These are phyloP conservation scores for Carapus acus DNA, from an alignment of 2,797 vertebrate species.

Conservation along the genomic window DNA sequence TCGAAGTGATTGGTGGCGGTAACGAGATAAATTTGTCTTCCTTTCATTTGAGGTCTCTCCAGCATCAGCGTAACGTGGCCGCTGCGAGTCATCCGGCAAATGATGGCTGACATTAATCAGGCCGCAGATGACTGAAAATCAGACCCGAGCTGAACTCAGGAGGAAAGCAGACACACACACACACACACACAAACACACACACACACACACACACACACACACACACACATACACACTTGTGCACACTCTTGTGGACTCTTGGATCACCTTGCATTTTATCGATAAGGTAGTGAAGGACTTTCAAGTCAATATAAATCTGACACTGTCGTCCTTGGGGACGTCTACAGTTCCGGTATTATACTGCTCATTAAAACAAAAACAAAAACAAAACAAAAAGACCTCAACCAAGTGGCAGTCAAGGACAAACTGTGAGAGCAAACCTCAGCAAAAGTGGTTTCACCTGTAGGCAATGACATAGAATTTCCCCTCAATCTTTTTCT, in stretches of 20 bases:
- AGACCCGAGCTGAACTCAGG: slow-evolving; percentile 8
- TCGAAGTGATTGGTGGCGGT: slow-evolving; percentile 6
- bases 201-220: no score
- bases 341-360: no score
- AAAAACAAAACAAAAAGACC: no score
- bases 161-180: neutral
- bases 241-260: neutral
- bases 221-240: neutral
- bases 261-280: slow-evolving; percentile 4
- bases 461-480: no score
- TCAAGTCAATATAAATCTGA: neutral
- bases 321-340: no score
- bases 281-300: slow-evolving; percentile 6
- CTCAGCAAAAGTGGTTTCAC: no score
- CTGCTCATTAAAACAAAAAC: no score
- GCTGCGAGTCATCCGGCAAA: slow-evolving; percentile 27
- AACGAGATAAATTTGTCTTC: slow-evolving; percentile 17
- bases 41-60: slow-evolving; percentile 25
- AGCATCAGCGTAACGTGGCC: slow-evolving; percentile 21
- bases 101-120: slow-evolving; percentile 27
- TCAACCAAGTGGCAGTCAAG: no score
- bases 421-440: no score
- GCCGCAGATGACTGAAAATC: slow-evolving; percentile 23
- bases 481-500: no score
- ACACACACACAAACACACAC: neutral